Evolutionary conservation across 2,797 vertebrate genomes (phyloP).

Genomic region (Hipposideros larvatus): DNA sequence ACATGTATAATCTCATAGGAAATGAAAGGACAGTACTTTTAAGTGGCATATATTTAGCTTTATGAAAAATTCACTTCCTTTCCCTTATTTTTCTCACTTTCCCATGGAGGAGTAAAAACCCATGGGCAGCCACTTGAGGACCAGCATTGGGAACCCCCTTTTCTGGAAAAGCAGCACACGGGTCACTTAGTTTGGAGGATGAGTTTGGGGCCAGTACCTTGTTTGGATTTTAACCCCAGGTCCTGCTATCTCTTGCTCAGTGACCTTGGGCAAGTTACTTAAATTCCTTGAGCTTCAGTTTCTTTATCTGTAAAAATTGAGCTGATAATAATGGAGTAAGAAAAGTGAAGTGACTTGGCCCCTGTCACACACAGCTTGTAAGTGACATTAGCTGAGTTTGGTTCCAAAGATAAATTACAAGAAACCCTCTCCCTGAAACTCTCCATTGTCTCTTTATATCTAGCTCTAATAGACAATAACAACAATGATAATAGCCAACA

Average conservation of each 20-base stretch:
- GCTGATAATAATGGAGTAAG: not conserved
- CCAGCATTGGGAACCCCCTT: not conserved
- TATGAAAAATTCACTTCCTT: not conserved
- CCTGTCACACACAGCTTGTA: not conserved
- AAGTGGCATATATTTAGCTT: not conserved
- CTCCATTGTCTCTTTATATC: not conserved
- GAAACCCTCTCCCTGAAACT: not conserved
- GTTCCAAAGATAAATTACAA: not conserved
- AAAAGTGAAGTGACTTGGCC: not conserved
- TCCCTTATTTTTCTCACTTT: not conserved
- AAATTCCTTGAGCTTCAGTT: not conserved
- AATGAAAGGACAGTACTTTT: not conserved
- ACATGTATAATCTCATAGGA: not conserved
- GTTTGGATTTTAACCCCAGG: not conserved
- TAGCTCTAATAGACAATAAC: no score
- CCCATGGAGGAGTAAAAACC: not conserved
- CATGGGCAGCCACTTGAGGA: not conserved
- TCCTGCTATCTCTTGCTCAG: not conserved
- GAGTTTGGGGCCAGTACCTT: not conserved
- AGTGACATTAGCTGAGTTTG: not conserved
- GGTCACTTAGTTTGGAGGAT: not conserved
- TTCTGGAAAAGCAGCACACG: not conserved
- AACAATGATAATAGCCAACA: no score
- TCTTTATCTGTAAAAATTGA: not conserved
- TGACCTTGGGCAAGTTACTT: not conserved